Evolutionary conservation across 2,888 invertebrate genomes (phyloP).

Genomic region (Cistogaster globosa): DNA sequence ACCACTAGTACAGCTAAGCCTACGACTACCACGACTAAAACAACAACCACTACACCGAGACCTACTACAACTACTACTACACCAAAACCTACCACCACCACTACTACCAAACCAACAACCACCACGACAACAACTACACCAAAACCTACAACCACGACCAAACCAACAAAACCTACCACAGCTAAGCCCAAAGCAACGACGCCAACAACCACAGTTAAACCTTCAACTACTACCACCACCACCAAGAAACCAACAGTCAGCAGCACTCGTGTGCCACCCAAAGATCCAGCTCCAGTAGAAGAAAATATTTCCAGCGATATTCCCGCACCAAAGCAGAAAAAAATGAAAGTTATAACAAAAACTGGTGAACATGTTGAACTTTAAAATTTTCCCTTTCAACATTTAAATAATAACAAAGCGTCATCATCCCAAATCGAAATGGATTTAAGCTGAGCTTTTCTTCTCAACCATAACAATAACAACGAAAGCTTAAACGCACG

Average conservation of each 20-base stretch:
- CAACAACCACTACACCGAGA: slow-evolving; percentile 74
- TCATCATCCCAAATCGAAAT: slow-evolving; percentile 5
- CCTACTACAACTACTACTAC: slow-evolving; percentile 70
- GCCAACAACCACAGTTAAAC: too few relatives aligned
- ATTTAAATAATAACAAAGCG: slow-evolving; percentile 9
- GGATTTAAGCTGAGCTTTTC: slow-evolving; percentile 26
- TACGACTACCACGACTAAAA: slow-evolving; percentile 58
- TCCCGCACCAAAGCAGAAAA: slow-evolving; percentile 84
- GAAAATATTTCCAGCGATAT: slow-evolving; percentile 85
- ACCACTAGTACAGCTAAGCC: slow-evolving; percentile 70
- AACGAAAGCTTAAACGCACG: slow-evolving; percentile 49
- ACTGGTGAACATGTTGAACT: slow-evolving; percentile 83
- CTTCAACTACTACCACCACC: slow-evolving; percentile 69
- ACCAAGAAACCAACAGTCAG: slow-evolving; percentile 53
- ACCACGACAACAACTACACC: slow-evolving; percentile 74
- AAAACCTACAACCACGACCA: slow-evolving; percentile 72
- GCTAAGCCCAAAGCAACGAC: slow-evolving; percentile 52
- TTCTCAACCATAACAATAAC: slow-evolving; percentile 36
- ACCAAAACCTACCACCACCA: slow-evolving; percentile 68
- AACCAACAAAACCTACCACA: slow-evolving; percentile 71
- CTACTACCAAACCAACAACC: slow-evolving; percentile 71
- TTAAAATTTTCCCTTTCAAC: slow-evolving; percentile 72
- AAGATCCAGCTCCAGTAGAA: slow-evolving; percentile 83
- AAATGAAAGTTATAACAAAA: slow-evolving; percentile 86
- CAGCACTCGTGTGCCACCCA: slow-evolving; percentile 77